Base-by-base conservation (phyloP, 2,113 vertebrate species). In the Grallaria varia region DNA sequence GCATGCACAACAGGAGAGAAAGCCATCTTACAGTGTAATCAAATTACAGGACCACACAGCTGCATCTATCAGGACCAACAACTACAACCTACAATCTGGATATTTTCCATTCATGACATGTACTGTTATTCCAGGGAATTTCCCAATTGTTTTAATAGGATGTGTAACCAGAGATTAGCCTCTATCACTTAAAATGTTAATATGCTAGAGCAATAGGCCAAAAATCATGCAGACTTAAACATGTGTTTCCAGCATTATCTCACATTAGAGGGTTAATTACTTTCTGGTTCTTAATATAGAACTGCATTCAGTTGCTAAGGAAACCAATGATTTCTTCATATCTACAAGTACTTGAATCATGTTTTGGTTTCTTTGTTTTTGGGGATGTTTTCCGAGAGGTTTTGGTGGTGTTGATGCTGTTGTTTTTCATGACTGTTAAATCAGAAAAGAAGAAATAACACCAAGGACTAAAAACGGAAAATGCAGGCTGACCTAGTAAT, bases 231-330 rank as follows among this genome's bases (percentile, higher is more conserved):
- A 85, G 90, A 87, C 40, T 90, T 79, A 93, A 96, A 86, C 7
- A 19, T 95, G 82, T 94, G 49, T 89, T 96, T 96, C 56, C 71
- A 96, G 71, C 66, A 90, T 96, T 97, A 96, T 91, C 82, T 95
- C 76, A 89, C 79, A 93, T 96, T 96, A 96, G 89, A 96, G 83
- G 80, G 94, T 97, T 97, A 97, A 97, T 97, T 96, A 87, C 92
- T 96, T 95, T 80, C 90, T 96, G 90, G 91, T 96, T 97, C 96
- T 89, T 96, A 96, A 90, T 94, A 94, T 94, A 96, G 95, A 96
- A 64, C 83, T 79, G 66, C 73, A 84, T 94, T 92, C 79, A 45
- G 96, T 97, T 96, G 92, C 96, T 96, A 97, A 89, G 96, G 96
- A 94, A 96, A 97, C 96, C 80, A 90, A 69, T 71, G 82, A 91